These are phyloP conservation scores for Drosophila testacea DNA, from an alignment of 2,888 invertebrate genomes.

Conservation along the genomic window DNA sequence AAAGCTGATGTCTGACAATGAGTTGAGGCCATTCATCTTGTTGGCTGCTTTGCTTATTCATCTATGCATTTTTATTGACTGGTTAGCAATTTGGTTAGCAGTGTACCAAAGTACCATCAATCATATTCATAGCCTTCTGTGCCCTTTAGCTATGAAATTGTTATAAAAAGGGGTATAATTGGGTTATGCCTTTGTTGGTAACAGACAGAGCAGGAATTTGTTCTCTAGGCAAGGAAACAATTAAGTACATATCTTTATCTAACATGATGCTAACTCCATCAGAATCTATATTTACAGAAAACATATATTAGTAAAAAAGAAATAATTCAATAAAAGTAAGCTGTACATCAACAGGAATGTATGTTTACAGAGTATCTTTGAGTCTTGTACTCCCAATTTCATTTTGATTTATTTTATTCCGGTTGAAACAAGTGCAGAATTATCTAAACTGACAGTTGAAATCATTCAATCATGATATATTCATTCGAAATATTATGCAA, in stretches of 20 bases:
- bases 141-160: slow-evolving; percentile 23
- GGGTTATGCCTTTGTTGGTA: neutral
- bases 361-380: slow-evolving; percentile 6
- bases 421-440: slow-evolving; percentile 12
- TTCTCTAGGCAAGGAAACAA: neutral
- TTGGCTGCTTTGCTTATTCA: slow-evolving; percentile 33
- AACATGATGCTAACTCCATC: no score
- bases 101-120: slow-evolving; percentile 59
- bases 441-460: slow-evolving; percentile 23
- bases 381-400: neutral
- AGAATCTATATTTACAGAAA: no score
- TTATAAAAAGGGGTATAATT: slow-evolving; percentile 9
- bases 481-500: slow-evolving; percentile 53
- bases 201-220: slow-evolving; percentile 4
- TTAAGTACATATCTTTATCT: no score
- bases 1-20: slow-evolving; percentile 21
- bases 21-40: slow-evolving; percentile 37
- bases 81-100: slow-evolving; percentile 42
- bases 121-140: slow-evolving; percentile 55
- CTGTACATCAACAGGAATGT: no score
- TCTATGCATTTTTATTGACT: slow-evolving; percentile 70
- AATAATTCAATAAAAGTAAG: no score
- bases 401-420: slow-evolving; percentile 7
- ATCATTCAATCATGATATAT: slow-evolving; percentile 37
- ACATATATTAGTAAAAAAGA: no score